These are phyloP conservation scores for Thaumatotibia leucotreta DNA, from an alignment of 1,140 invertebrate genomes.

Conservation along the genomic window DNA sequence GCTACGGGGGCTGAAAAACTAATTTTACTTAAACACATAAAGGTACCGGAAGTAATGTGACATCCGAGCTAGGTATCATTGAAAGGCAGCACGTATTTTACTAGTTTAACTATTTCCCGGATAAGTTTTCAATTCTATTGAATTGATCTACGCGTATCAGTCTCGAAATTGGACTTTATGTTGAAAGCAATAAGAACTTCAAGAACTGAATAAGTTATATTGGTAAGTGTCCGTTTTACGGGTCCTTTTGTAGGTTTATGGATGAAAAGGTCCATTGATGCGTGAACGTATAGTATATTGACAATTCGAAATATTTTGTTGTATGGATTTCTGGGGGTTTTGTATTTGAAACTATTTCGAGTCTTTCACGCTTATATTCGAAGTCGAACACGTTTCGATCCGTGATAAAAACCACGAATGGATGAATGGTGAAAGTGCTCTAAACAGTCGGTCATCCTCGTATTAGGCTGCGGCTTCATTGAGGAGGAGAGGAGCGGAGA, in stretches of 20 bases:
- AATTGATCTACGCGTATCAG: neutral
- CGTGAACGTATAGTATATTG: neutral
- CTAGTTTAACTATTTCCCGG: neutral
- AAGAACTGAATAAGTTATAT: neutral
- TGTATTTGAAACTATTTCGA: no score
- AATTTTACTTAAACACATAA: no score
- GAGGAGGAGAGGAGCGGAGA: no score
- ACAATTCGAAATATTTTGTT: neutral
- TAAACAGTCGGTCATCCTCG: no score
- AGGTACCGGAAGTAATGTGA: no score
- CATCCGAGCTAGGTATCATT: no score
- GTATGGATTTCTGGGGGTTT: neutral
- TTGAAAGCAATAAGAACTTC: neutral
- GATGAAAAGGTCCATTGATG: neutral
- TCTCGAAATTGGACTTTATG: neutral
- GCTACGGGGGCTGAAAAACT: no score
- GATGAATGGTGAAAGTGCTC: no score
- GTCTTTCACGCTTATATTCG: no score
- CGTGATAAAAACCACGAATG: no score
- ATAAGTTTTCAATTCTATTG: neutral
- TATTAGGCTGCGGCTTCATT: no score
- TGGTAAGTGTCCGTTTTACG: neutral
- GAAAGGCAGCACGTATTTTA: neutral
- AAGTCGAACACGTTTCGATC: no score
- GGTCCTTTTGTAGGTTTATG: neutral